These are phyloP conservation scores for Antheraea assamensis DNA, from an alignment of 2,888 invertebrate species.

Conservation along the genomic window DNA sequence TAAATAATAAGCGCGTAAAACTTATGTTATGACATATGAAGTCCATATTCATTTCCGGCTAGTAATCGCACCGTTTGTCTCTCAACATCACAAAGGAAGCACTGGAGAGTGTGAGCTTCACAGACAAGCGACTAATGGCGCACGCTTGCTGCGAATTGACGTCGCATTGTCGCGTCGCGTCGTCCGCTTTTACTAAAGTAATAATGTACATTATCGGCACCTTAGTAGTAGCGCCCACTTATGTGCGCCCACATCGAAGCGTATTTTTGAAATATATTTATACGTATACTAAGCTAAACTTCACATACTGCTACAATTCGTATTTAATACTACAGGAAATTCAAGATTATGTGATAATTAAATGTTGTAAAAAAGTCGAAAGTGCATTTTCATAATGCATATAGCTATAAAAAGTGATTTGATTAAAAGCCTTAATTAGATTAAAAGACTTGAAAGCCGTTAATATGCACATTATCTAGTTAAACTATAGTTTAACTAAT, in stretches of 20 bases:
- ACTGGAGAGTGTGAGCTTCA: constrained; percentile 39
- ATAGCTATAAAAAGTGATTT: no score
- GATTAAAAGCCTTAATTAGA: no score
- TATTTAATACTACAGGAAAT: neutral
- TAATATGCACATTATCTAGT: no score
- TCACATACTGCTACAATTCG: no score
- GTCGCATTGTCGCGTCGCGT: constrained; percentile 31
- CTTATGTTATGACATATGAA: neutral
- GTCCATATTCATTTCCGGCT: constrained; percentile 51
- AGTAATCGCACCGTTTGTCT: constrained; percentile 60
- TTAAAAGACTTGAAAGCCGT: no score
- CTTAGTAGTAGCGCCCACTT: constrained; percentile 15
- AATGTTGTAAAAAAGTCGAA: neutral
- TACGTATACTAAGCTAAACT: neutral
- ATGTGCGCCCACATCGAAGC: neutral
- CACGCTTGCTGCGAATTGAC: constrained; percentile 39
- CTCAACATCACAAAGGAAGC: constrained; percentile 57
- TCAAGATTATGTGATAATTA: neutral
- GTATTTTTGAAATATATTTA: neutral
- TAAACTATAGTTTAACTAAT: no score
- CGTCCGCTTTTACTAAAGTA: constrained; percentile 37
- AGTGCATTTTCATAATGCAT: neutral
- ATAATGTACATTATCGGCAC: constrained; percentile 37
- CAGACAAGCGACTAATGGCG: constrained; percentile 59
- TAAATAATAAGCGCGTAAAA: neutral